Base-by-base conservation (phyloP, 2,113 vertebrate genomes). In the Neotragus pygmaeus region DNA sequence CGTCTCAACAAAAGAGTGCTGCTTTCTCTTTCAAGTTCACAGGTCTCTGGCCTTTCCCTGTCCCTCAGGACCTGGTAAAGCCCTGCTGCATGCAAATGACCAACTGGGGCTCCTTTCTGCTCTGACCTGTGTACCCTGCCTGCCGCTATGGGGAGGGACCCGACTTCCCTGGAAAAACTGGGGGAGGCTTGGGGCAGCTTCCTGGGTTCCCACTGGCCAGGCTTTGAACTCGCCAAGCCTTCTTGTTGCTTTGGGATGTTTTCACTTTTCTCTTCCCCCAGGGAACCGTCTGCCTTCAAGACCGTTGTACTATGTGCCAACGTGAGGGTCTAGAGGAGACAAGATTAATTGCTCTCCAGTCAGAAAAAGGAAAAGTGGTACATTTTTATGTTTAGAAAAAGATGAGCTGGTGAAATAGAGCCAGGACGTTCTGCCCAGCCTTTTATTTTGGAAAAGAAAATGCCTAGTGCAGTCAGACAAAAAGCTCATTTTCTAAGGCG, bases 341-440 rank as follows among this genome's bases (percentile, higher is more conserved):
- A 77, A 91, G 90, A 96, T 90, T 88, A 90, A 95, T 53, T 93
- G 57, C 53, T 96, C 64, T 94, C 51, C 39, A 15, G 73, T 98
- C 64, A 91, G 70, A 91, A 94, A 92, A 94, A 84, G 19, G 51
- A 58, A 80, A 92, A 94, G 15, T 53, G 39, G 96, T 96, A 45
- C 90, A 95, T 94, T 90, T 55, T 96, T 92, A 70, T 75, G 88
- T 95, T 90, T 89, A 60, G 81, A 88, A 92, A 91, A 97, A 96
- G 84, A 96, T 91, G 75, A 94, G 62, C 43, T 93, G 55, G 36
- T 85, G 39, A 93, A 94, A 90, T 43, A 62, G 55, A 94, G 90
- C 91, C 90, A 90, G 70, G 62, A 93, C 45, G 1, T 28, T 95
- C 43, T 96, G 60, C 64, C 87, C 60, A 43, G 92, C 80, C 81